Conservation (phyloP, 2,797 vertebrate genomes). For the Chromobotia macracanthus region DNA sequence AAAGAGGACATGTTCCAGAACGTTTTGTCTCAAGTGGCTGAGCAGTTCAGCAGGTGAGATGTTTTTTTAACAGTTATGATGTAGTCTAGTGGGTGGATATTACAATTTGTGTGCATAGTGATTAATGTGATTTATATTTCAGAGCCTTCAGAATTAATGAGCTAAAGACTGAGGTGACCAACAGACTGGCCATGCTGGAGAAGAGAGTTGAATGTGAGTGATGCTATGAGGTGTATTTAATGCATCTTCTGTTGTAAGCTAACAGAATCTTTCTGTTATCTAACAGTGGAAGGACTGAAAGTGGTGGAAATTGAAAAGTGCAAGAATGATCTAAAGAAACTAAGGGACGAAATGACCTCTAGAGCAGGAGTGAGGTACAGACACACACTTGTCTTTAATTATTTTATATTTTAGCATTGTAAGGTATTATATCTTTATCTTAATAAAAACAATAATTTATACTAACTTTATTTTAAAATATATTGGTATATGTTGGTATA, state of each 20-base stretch:
- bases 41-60: constrained; percentile 92
- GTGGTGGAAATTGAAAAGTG: constrained; percentile 98
- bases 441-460: background rate
- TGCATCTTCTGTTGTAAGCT: background rate
- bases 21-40: constrained; percentile 87
- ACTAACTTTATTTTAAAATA: no score
- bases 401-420: background rate
- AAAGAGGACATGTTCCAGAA: constrained; percentile 94
- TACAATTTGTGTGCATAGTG: no score
- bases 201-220: constrained; percentile 84
- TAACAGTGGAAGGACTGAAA: constrained; percentile 91
- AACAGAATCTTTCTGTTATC: background rate
- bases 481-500: background rate
- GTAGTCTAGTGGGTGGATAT: background rate
- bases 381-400: background rate
- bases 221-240: background rate
- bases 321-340: constrained; percentile 93
- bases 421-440: background rate
- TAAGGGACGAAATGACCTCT: constrained; percentile 91
- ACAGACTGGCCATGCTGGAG: constrained; percentile 91
- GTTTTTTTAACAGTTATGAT: background rate
- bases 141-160: constrained; percentile 96
- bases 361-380: constrained; percentile 85
- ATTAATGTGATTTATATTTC: constrained; percentile 39
- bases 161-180: constrained; percentile 90